These are phyloP conservation scores for Poecile atricapillus DNA, from an alignment of 2,113 vertebrate genomes.

Conservation along the genomic window DNA sequence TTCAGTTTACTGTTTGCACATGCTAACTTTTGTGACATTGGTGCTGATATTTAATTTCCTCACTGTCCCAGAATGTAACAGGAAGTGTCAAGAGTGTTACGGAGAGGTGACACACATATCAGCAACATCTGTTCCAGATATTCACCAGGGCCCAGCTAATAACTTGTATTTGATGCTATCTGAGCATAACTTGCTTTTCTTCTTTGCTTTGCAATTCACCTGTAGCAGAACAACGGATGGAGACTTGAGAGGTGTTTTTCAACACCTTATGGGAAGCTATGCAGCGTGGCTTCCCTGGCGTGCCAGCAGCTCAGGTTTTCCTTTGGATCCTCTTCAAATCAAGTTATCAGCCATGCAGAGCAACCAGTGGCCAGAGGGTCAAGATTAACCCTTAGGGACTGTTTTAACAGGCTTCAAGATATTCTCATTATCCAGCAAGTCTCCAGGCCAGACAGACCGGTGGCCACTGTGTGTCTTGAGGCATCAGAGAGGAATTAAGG, in stretches of 20 bases:
- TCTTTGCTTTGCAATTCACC: constrained; percentile 12
- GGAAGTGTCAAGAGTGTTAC: not conserved
- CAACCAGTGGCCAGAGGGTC: not conserved
- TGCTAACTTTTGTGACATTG: not conserved
- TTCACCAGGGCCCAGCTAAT: not conserved
- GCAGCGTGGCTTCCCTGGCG: accelerated
- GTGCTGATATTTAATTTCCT: not conserved
- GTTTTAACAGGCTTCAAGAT: not conserved
- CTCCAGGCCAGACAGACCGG: not conserved
- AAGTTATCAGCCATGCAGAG: not conserved
- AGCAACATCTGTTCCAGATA: not conserved
- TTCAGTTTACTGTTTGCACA: not conserved
- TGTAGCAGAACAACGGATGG: not conserved
- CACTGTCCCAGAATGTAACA: not conserved
- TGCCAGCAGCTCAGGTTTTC: not conserved
- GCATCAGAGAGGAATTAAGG: not conserved
- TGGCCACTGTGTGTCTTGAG: not conserved
- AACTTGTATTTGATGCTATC: not conserved
- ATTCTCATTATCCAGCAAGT: not conserved
- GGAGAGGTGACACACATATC: not conserved
- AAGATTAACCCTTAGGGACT: not conserved
- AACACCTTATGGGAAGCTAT: not conserved
- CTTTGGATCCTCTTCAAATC: not conserved
- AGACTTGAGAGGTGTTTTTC: constrained; percentile 11
- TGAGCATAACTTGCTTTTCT: not conserved